Evolutionary conservation across 2,113 vertebrate genomes (phyloP), one percentile per base, ranked within the genome.

Genomic region (Pygoscelis adeliae): DNA sequence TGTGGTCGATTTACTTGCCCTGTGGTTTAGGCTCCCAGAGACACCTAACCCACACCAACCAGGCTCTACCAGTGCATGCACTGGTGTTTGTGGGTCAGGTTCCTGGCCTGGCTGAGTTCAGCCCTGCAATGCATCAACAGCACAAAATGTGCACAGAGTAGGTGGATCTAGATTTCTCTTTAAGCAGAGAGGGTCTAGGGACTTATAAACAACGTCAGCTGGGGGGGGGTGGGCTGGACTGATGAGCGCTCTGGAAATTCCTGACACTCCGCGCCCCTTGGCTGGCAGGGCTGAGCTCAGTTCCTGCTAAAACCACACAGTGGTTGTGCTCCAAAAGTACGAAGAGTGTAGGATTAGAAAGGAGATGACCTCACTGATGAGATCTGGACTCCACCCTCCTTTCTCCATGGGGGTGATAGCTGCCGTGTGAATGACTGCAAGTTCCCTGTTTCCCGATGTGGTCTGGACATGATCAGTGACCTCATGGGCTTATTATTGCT

Each of bases 351-450:
- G 87, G 96, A 88, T 90, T 73, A 78, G 59, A 49, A 63, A 72
- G 92, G 85, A 92, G 76, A 47, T 95, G 94, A 96, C 50, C 63
- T 95, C 95, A 96, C 38, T 83, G 85, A 27, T 89, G 92, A 92
- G 67, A 36, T 83, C 67, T 92, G 88, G 92, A 38, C 76, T 89
- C 95, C 90, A 92, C 80, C 88, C 79, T 95, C 29, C 71, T 58
- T 83, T 58, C 95, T 96, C 78, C 66, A 58, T 6, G 62, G 74
- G 2, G 87, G 62, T 61, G 90, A 94, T 29, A 83, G 74, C 52
- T 27, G 81, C 72, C 0, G 2, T 74, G 72, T 1, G 9, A 62
- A 93, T 29, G 84, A 79, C 42, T 82, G 78, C 73, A 36, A 87
- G n/a, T 29, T 91, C 84, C 44, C 46, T 15, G 13, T 40, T 50